Base-by-base conservation (phyloP, 2,888 invertebrate species). In the Hirtodrosophila alboralis region DNA sequence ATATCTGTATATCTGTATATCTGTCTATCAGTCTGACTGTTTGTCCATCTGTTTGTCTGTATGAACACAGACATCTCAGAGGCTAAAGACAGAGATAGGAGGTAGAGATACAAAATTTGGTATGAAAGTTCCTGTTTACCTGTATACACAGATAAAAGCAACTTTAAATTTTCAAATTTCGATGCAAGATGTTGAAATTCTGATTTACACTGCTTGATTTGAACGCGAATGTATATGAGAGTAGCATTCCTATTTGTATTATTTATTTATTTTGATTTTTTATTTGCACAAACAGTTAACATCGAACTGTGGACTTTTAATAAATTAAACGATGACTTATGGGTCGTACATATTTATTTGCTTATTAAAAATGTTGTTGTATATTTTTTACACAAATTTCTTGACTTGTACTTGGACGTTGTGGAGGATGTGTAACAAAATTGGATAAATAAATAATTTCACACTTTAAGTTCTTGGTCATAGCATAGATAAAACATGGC, bases 401-500 rank as follows among this genome's bases (percentile, higher is more conserved):
- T 44, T 36, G 34, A 16, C 26, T 26, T 31, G 36, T 31, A 34
- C 36, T 57, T 28, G 10, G 31, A 18, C 40, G 12, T 28, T 3
- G n/a, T n/a, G n/a, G n/a, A n/a, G n/a, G 41, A 56, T 62, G 43
- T 59, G 58, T 53, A 56, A 61, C 77, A 68, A 64, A 80, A 71
- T 67, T 77, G 71, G 71, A 71, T 65, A 52, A 40, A 70, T 65
- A 64, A 80, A 77, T 73, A 64, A 79, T 77, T 80, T 77, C 49
- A 65, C 75, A 71, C 77, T 53, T 59, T 33, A 27, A 43, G 21
- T 10, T 44, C 37, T 47, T 36, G 21, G 37, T 13, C 49, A 52
- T 9, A 40, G 64, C 65, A 72, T 78, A 54, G 67, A 44, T 45
- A 63, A 16, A 62, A 52, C n/a, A 48, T 66, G 61, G 10, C 51